phyloP scores from a whole-genome alignment of 2,113 vertebrate genomes.

The Pelusios castaneus region DNA sequence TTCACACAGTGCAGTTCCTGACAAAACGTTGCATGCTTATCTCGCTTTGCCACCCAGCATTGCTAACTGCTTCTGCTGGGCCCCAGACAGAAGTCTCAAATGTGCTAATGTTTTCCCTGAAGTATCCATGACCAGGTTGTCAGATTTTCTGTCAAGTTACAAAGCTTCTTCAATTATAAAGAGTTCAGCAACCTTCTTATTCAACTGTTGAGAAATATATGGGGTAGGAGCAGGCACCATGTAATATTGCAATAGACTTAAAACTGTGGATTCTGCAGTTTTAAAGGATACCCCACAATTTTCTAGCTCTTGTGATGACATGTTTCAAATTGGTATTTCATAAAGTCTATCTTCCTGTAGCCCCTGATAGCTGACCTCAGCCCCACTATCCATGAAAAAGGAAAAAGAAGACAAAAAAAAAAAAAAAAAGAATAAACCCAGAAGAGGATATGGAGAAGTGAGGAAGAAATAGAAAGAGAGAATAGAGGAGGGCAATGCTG shows the following conservation, averaged over 20 bases:
- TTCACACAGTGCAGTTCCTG: not conserved
- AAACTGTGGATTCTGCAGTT: constrained; percentile 15
- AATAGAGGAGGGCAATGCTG: not conserved
- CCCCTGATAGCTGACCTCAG: not conserved
- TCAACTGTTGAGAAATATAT: not conserved
- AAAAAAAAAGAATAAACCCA: not conserved
- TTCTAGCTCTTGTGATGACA: not conserved
- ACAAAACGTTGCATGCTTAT: not conserved
- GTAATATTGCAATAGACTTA: not conserved
- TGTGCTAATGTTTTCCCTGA: not conserved
- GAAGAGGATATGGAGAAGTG: rapidly evolving
- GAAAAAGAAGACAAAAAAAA: rapidly evolving
- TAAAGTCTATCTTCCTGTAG: not conserved
- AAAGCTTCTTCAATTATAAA: not conserved
- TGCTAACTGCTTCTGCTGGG: not conserved
- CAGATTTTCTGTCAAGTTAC: not conserved
- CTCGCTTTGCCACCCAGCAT: not conserved
- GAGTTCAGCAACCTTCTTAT: constrained; percentile 2
- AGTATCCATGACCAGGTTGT: not conserved
- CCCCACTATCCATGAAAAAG: not conserved
- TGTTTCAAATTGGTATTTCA: constrained; percentile 12
- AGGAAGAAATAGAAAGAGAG: not conserved
- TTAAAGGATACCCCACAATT: not conserved
- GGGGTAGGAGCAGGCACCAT: not conserved
- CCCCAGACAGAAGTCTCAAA: constrained; percentile 19